Percentiles rank a stretch among this genome's conserved stretches.
These are phyloP conservation scores for Xestobium rufovillosum DNA, from an alignment of 2,888 invertebrate genomes.

Conservation along the genomic window DNA sequence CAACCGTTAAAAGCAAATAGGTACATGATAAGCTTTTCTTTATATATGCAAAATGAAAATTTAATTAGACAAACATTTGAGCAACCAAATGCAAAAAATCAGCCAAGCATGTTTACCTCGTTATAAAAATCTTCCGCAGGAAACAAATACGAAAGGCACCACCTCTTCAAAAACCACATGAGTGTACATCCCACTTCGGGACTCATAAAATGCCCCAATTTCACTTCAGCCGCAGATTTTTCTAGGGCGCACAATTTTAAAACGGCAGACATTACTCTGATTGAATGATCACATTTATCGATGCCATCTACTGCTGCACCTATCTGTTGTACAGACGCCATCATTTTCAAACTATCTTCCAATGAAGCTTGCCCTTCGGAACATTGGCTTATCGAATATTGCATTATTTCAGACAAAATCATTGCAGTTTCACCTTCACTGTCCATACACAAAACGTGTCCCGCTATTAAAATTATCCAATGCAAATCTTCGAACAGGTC, in stretches of 20 bases:
- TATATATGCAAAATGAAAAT: no score
- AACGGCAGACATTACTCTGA: slow-evolving; percentile 61
- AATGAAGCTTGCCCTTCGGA: slow-evolving; percentile 33
- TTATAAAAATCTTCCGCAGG: slow-evolving; percentile 53
- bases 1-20: no score
- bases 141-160: slow-evolving; percentile 66
- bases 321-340: slow-evolving; percentile 42
- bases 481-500: slow-evolving; percentile 81
- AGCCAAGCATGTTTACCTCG: slow-evolving; percentile 39
- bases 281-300: slow-evolving; percentile 43
- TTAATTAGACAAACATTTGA: no score
- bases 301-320: slow-evolving; percentile 42
- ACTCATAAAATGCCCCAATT: slow-evolving; percentile 60
- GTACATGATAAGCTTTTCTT: no score
- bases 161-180: slow-evolving; percentile 73
- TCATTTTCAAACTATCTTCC: slow-evolving; percentile 38
- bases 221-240: slow-evolving; percentile 60
- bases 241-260: slow-evolving; percentile 70
- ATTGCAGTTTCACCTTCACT: slow-evolving; percentile 58
- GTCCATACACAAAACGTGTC: slow-evolving; percentile 60
- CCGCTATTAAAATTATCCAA: slow-evolving; percentile 76
- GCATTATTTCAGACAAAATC: slow-evolving; percentile 58
- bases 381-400: slow-evolving; percentile 49
- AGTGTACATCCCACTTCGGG: slow-evolving; percentile 71
- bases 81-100: slow-evolving; percentile 9